phyloP scores from a whole-genome alignment of 1,140 invertebrate species.

The Drosophila nigromelanica region DNA sequence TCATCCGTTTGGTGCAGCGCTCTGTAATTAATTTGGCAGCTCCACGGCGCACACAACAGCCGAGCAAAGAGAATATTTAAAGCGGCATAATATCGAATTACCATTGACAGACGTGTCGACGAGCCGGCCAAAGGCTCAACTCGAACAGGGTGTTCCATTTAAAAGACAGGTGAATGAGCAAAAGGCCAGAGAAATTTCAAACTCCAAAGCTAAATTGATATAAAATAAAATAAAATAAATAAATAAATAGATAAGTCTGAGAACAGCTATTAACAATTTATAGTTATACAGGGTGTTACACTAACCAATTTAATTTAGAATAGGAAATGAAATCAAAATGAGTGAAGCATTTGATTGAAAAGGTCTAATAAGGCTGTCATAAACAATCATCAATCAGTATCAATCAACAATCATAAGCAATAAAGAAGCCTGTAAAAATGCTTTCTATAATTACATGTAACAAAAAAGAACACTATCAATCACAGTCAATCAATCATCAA shows the following conservation, averaged over 20 bases:
- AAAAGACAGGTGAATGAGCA: background rate
- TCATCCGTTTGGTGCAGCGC: constrained; percentile 67
- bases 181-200: background rate
- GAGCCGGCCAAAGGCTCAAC: constrained; percentile 5
- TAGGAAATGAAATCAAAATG: no score
- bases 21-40: constrained; percentile 80
- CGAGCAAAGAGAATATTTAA: constrained; percentile 73
- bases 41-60: constrained; percentile 39
- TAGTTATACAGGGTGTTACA: background rate
- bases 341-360: no score
- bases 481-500: background rate
- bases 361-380: no score
- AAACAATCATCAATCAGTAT: no score
- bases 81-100: constrained; percentile 73
- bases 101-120: constrained; percentile 61
- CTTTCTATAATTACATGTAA: no score
- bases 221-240: no score
- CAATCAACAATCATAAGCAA: no score
- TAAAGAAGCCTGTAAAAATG: no score
- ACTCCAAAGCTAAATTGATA: no score
- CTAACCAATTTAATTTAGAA: background rate
- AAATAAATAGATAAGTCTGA: no score
- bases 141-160: constrained; percentile 43
- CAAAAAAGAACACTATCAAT: background rate
- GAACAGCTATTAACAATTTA: no score